These are phyloP conservation scores for Centropus bengalensis DNA, from an alignment of 2,113 vertebrate species.

Conservation along the genomic window DNA sequence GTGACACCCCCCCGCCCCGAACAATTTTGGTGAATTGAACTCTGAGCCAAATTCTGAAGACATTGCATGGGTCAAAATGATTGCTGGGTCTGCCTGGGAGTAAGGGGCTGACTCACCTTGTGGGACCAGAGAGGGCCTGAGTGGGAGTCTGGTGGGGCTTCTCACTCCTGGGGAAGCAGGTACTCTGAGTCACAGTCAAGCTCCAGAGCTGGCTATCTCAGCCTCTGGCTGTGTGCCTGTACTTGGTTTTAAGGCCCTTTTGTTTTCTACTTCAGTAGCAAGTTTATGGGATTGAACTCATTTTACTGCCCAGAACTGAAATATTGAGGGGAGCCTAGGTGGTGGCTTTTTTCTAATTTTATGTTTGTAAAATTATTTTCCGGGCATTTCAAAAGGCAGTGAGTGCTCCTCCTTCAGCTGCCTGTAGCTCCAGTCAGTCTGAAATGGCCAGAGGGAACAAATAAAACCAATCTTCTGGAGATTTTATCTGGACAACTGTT, in stretches of 20 bases:
- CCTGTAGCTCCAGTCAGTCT: not conserved
- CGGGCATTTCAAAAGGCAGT: not conserved
- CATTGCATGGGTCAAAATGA: accelerated
- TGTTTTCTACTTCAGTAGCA: not conserved
- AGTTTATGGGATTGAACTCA: not conserved
- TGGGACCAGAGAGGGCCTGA: not conserved
- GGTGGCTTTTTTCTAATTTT: not conserved
- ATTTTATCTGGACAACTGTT: not conserved
- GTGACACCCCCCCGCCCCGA: not conserved
- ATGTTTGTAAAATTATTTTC: not conserved
- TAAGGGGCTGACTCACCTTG: accelerated
- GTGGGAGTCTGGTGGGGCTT: not conserved
- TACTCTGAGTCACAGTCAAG: not conserved
- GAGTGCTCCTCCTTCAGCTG: not conserved
- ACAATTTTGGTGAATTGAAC: not conserved
- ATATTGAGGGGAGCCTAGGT: not conserved
- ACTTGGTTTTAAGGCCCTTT: not conserved
- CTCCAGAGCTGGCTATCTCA: not conserved
- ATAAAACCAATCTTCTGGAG: not conserved
- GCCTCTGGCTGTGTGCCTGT: not conserved
- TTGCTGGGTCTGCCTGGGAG: not conserved
- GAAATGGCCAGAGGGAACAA: not conserved
- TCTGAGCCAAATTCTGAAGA: not conserved
- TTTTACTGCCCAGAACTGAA: not conserved
- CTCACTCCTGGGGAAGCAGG: not conserved